Conservation (phyloP, 2,113 vertebrate species). For the Gallinago jamesoni region DNA sequence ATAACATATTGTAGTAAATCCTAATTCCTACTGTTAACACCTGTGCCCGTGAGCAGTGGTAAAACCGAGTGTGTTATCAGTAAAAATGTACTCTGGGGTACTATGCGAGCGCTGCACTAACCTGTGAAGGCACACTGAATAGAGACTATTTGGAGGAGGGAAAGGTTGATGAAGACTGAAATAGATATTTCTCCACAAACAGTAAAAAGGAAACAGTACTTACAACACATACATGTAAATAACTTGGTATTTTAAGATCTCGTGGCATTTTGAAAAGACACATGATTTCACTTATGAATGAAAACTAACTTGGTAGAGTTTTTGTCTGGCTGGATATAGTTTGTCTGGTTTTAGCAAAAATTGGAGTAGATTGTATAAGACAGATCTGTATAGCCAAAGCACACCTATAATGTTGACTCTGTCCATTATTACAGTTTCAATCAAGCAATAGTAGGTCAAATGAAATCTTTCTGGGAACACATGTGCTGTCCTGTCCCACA, state of each 20-base stretch:
- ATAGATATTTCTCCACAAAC: background rate
- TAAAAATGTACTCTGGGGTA: fast-evolving
- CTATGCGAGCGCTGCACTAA: background rate
- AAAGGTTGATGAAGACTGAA: background rate
- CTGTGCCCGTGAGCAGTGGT: fast-evolving
- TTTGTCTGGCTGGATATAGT: background rate
- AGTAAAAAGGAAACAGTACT: background rate
- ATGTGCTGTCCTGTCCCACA: background rate
- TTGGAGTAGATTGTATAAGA: background rate
- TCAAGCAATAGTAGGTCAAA: fast-evolving
- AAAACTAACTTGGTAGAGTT: background rate
- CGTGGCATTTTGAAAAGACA: background rate
- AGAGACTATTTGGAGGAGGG: background rate
- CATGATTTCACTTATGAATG: background rate
- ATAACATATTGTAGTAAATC: background rate
- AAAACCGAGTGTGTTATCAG: background rate
- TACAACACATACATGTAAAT: fast-evolving
- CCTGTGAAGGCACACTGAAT: background rate
- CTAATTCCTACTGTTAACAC: background rate
- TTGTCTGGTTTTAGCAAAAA: background rate
- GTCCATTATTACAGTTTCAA: fast-evolving
- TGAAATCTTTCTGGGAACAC: background rate
- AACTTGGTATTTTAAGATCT: background rate
- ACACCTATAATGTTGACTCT: fast-evolving
- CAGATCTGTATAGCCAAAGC: background rate